These are phyloP conservation scores for Thymallus thymallus DNA, from an alignment of 2,113 vertebrate species.

Conservation along the genomic window DNA sequence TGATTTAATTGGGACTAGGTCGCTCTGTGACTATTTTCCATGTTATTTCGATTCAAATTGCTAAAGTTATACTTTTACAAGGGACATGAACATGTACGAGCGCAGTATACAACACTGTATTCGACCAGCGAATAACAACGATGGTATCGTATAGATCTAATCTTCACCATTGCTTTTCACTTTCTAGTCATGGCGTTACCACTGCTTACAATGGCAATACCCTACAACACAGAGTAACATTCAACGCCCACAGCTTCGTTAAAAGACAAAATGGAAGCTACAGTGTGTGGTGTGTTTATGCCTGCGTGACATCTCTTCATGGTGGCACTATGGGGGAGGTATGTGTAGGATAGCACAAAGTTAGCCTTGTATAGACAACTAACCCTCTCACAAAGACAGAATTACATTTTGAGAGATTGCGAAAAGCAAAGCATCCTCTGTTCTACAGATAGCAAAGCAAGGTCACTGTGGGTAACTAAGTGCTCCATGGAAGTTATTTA, in stretches of 20 bases:
- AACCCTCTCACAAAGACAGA: slow-evolving; percentile 2
- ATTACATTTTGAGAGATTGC: too few species aligned
- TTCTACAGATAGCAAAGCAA: too few species aligned
- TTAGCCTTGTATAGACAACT: slow-evolving; percentile 1
- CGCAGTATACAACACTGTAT: too few species aligned
- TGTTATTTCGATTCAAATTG: neutral
- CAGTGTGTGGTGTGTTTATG: slow-evolving; percentile 12
- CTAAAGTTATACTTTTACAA: neutral
- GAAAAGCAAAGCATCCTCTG: too few species aligned
- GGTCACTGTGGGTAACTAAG: too few species aligned
- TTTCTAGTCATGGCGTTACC: neutral
- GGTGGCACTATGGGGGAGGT: slow-evolving; percentile 15
- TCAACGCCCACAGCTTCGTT: neutral
- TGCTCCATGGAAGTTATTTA: too few species aligned
- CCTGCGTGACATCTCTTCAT: slow-evolving; percentile 20
- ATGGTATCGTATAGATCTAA: too few species aligned
- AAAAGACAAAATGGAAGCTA: slow-evolving; percentile 1
- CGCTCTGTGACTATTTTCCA: neutral
- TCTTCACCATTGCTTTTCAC: neutral
- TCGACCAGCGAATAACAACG: too few species aligned
- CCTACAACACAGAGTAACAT: neutral
- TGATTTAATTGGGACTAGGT: too few species aligned
- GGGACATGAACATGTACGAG: too few species aligned
- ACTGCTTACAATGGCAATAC: neutral
- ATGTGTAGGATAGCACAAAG: slow-evolving; percentile 10